Evolutionary conservation across 2,113 vertebrate genomes (phyloP).

Genomic region (Emydocephalus ijimae): DNA sequence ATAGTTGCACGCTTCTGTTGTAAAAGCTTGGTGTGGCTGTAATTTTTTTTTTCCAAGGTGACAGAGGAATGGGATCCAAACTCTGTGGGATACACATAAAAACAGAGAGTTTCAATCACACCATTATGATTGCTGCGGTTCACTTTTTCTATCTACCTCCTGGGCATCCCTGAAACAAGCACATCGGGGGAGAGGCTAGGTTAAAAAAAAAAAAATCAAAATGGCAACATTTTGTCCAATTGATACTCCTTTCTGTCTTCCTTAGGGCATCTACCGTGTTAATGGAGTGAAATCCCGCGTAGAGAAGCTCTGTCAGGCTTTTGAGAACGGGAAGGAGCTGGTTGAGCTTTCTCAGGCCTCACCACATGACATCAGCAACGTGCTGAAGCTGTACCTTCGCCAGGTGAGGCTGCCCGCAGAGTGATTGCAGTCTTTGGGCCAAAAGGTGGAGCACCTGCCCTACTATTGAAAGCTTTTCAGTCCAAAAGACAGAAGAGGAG

Average conservation of each 20-base stretch:
- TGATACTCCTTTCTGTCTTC: background rate
- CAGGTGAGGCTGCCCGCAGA: conserved; percentile 72
- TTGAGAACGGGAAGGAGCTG: conserved; percentile 92
- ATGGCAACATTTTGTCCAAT: background rate
- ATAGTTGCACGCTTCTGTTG: background rate
- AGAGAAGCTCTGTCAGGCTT: conserved; percentile 96
- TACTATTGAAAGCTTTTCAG: background rate
- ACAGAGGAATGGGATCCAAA: background rate
- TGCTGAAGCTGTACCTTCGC: conserved; percentile 94
- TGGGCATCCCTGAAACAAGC: background rate
- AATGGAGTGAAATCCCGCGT: conserved; percentile 94
- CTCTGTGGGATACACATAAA: background rate
- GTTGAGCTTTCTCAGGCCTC: conserved; percentile 93
- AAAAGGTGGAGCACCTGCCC: background rate
- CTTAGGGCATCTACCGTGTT: conserved; percentile 93
- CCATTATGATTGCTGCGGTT: background rate
- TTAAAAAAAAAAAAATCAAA: background rate
- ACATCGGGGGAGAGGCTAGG: background rate
- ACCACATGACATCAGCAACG: conserved; percentile 94
- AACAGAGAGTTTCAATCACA: background rate
- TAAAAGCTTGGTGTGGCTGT: background rate
- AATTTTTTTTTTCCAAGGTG: background rate
- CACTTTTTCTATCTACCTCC: background rate
- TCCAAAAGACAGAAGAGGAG: background rate
- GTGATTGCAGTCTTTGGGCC: background rate